A percentile compares a stretch with the other conserved stretches of the same genome.
phyloP scores from a whole-genome alignment of 2,888 invertebrate genomes.

The Coenonympha glycerion region DNA sequence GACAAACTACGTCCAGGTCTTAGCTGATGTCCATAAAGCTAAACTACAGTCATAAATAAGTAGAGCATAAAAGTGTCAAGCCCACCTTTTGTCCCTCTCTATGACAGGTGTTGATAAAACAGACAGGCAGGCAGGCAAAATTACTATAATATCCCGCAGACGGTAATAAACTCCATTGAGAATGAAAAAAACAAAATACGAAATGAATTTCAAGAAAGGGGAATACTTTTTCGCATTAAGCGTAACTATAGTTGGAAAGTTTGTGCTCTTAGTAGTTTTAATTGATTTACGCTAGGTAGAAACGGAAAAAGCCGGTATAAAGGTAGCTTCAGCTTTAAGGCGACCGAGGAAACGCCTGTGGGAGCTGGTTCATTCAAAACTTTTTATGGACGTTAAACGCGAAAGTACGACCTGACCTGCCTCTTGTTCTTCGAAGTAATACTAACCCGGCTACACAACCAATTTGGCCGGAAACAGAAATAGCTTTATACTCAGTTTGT shows the following conservation, averaged over 20 bases:
- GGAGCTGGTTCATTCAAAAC: conserved; percentile 43
- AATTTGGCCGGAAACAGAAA: no score
- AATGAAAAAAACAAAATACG: conserved; percentile 12
- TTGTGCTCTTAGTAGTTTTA: conserved; percentile 42
- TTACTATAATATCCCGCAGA: no score
- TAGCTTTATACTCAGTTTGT: no score
- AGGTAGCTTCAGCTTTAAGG: conserved; percentile 21
- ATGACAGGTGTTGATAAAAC: no score
- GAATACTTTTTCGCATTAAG: conserved; percentile 31
- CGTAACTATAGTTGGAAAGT: conserved; percentile 32
- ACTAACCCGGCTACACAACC: neutral
- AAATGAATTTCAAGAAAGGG: conserved; percentile 29
- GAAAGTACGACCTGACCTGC: conserved; percentile 1
- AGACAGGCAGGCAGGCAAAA: no score
- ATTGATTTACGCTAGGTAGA: conserved; percentile 54
- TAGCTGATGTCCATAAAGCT: no score
- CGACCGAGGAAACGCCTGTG: conserved; percentile 30
- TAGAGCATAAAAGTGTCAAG: no score
- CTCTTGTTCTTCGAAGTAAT: conserved; percentile 5
- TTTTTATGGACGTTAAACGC: conserved; percentile 37
- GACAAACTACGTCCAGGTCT: no score
- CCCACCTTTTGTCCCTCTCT: no score
- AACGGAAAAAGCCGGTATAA: conserved; percentile 26
- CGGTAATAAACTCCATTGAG: no score
- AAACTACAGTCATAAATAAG: no score